Evolutionary conservation across 2,113 vertebrate species (phyloP).

Genomic region (Damaliscus lunatus): DNA sequence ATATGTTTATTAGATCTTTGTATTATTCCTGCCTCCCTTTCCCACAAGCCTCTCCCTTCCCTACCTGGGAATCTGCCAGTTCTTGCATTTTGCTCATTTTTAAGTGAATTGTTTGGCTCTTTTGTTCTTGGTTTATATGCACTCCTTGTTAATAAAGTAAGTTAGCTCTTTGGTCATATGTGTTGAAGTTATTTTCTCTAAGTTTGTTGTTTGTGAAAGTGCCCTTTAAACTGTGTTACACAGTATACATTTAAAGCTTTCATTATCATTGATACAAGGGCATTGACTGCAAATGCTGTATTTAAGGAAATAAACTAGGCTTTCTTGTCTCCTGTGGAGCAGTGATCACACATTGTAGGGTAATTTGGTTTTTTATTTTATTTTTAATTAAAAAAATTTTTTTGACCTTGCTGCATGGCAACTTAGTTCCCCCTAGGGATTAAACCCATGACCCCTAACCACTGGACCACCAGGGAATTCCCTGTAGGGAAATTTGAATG

Average conservation of each 20-base stretch:
- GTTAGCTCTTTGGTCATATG: constrained; percentile 1
- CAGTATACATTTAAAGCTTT: constrained; percentile 5
- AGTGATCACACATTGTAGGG: not conserved
- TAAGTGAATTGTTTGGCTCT: not conserved
- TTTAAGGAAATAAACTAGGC: constrained; percentile 28
- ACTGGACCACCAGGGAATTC: not conserved
- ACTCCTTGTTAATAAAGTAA: constrained; percentile 36
- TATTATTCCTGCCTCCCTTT: not conserved
- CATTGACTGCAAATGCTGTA: not conserved
- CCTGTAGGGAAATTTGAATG: not conserved
- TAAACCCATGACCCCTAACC: not conserved
- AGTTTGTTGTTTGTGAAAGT: constrained; percentile 34
- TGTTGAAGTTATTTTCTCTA: not conserved
- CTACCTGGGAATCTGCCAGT: not conserved
- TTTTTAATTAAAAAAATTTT: not conserved
- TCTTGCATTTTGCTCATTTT: constrained; percentile 1
- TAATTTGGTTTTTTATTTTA: not conserved
- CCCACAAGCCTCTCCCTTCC: not conserved
- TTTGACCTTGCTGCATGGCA: not conserved
- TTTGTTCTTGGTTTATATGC: not conserved
- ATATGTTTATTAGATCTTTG: not conserved
- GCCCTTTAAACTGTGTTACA: not conserved
- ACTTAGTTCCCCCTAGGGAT: not conserved
- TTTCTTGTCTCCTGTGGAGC: not conserved
- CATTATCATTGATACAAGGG: not conserved